Conservation (phyloP, 1,140 invertebrate genomes). For the Pseudoatta argentina region DNA sequence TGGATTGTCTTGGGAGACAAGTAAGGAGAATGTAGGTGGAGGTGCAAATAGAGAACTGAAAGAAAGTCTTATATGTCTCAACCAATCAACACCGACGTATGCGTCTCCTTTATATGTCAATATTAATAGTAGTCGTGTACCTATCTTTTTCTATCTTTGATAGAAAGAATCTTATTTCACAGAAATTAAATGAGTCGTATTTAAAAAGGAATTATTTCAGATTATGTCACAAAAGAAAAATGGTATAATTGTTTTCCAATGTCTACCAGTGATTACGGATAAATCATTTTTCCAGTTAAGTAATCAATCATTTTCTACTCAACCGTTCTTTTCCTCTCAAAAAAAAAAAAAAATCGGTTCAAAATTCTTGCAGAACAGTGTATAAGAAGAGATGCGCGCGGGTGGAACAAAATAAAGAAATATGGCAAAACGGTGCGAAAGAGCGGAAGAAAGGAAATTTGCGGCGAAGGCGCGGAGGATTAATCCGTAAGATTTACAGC, state of each 20-base stretch:
- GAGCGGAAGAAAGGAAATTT: constrained; percentile 51
- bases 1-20: constrained; percentile 64
- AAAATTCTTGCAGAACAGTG: constrained; percentile 21
- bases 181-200: neutral
- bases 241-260: neutral
- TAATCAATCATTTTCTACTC: neutral
- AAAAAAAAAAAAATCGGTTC: neutral
- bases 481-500: constrained; percentile 77
- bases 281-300: neutral
- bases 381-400: constrained; percentile 6
- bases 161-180: neutral
- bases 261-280: neutral
- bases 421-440: constrained; percentile 44
- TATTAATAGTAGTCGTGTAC: neutral
- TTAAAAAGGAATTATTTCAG: neutral
- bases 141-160: neutral
- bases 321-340: neutral
- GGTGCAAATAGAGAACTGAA: constrained; percentile 10
- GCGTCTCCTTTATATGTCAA: neutral
- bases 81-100: neutral
- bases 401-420: constrained; percentile 33
- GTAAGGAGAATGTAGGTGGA: constrained; percentile 34
- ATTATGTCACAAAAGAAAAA: constrained; percentile 13
- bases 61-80: constrained; percentile 8
- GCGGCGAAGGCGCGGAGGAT: constrained; percentile 66